Conservation (phyloP, 1,140 invertebrate species). For the Cotesia chilonis region DNA sequence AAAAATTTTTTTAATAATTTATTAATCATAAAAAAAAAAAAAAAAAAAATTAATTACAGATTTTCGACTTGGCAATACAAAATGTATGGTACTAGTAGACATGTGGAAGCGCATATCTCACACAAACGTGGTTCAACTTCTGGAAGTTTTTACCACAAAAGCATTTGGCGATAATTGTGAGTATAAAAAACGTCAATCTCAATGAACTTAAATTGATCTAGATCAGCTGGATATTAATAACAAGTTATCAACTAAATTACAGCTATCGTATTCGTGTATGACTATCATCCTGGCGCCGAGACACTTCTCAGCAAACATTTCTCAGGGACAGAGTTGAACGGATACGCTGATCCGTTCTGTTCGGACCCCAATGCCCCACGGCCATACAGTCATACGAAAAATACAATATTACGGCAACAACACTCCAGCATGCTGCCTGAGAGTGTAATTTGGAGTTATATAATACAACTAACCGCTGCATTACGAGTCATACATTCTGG, state of each 20-base stretch:
- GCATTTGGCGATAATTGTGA: conserved; percentile 94
- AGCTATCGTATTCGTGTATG: conserved; percentile 97
- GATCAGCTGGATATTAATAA: not conserved
- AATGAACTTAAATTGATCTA: no score
- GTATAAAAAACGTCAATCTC: conserved; percentile 54
- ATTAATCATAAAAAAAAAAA: not conserved
- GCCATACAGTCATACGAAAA: conserved; percentile 86
- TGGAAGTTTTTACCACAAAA: conserved; percentile 95
- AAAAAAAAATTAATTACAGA: conserved; percentile 60
- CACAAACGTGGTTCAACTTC: conserved; percentile 90
- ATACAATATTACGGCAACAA: conserved; percentile 75
- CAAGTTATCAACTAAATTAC: conserved; percentile 47
- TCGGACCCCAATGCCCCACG: conserved; percentile 83
- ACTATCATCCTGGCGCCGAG: conserved; percentile 91
- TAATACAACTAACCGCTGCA: conserved; percentile 95
- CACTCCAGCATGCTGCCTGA: conserved; percentile 84
- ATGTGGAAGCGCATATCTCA: conserved; percentile 94
- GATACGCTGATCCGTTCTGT: conserved; percentile 83
- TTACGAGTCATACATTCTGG: conserved; percentile 90
- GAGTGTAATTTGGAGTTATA: conserved; percentile 92
- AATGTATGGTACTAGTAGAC: conserved; percentile 86
- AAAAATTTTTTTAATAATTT: no score
- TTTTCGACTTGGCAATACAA: conserved; percentile 82
- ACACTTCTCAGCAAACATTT: conserved; percentile 90
- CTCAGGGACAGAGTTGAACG: conserved; percentile 73